Evolutionary conservation across 2,113 vertebrate genomes (phyloP), one percentile per base, ranked within the genome.

Genomic region (Azemiops feae): DNA sequence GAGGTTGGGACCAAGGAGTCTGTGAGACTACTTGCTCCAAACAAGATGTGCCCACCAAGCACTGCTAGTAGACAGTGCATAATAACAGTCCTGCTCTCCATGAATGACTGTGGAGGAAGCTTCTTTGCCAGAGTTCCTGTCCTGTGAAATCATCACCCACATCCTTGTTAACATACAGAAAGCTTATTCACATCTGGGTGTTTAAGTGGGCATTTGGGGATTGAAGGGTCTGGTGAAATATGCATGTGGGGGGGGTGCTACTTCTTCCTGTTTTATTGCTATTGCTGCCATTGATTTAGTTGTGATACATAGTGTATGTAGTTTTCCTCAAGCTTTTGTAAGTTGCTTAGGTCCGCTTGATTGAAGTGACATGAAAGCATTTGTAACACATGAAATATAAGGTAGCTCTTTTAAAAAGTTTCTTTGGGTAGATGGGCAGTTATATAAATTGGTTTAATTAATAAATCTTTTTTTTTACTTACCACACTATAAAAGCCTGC

Each of bases 381-480:
- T 93, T 91, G 27, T 54, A 34, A 18, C 64, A 22, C 5, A 23
- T 93, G 91, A 39, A 64, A 93, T 94, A 55, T 0, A 93, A 93
- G 20, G 12, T 90, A 3, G 39, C 22, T 50, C 45, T 11, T 74
- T 34, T 7, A n/a, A 74, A 74, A 74, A 0, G 12, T 34, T 74
- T 34, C 5, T 74, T n/a, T 74, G 16, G n/a, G n/a, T 74, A 39
- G 16, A 39, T 74, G 69, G 16, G n/a, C 16, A 74, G n/a, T 34
- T 74, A 20, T 74, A 39, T 34, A n/a, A 16, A 74, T 74, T 39
- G 34, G 14, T 34, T 74, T 39, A 74, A 74, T 74, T 6, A 74
- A 81, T 39, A 39, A 18, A 74, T 74, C 4, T 81, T 39, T 81
- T n/a, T n/a, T 69, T 14, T 5, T n/a, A 69, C n/a, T 69, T 69